Base-by-base conservation (phyloP, 2,888 invertebrate species). In the Nemapogon koenigi region DNA sequence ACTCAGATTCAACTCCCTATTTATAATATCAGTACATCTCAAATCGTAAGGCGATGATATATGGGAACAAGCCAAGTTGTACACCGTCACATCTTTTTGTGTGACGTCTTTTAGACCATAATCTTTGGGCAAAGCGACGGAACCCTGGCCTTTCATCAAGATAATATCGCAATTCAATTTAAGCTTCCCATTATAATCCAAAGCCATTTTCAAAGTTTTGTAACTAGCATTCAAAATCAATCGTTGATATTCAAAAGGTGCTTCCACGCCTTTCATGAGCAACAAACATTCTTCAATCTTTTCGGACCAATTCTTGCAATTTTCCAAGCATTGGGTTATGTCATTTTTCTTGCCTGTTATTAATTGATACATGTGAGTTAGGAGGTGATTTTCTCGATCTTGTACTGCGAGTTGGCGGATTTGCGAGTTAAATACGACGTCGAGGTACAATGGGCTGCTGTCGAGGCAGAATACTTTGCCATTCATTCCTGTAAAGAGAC, bases 391-490 rank as follows among this genome's bases (percentile, higher is more conserved):
- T 42, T 69, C 60, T 7, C 68, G 45, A 2, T 46, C 49, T 15
- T 53, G 52, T 2, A 57, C 52, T 1, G 50, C 51, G 2, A 48
- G 6, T 2, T 48, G 43, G 2, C 43, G 38, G 2, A 66, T 39
- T 13, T 59, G 48, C 3, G n/a, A 6, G 11, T 33, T 49, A 1
- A 71, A 41, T 4, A 47, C 38, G 0, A 22, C 37, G 8, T 49
- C 30, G 15, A 59, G 48, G 25, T 65, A 59, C 4, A 50, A 50
- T 4, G 67, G 67, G 13, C 51, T 48, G 26, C 56, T 58, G 2
- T 69, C 69, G 15, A 68, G 39, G 31, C 60, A 60, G 42, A 52
- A 68, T 1, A 68, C 52, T 15, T 57, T 61, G 15, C 67, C 66
- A 1, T 44, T 50, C 13, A 58, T 41, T 33, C 62, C 70, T 69